phyloP scores from a whole-genome alignment of 2,888 invertebrate genomes.

The Eupithecia dodoneata region DNA sequence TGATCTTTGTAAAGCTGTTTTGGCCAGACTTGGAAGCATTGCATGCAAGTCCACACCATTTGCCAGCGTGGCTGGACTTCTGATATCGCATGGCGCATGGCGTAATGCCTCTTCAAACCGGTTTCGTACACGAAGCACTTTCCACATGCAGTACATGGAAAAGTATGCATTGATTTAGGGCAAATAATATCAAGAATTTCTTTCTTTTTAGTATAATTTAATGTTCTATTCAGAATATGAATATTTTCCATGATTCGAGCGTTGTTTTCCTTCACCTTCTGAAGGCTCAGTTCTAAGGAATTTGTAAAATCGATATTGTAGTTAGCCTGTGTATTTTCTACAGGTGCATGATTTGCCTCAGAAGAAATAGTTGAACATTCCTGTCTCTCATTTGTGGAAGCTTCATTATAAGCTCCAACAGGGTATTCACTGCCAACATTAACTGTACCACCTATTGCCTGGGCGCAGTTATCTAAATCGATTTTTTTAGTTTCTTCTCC shows the following conservation, averaged over 20 bases:
- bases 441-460: slow-evolving; percentile 48
- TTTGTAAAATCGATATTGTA: slow-evolving; percentile 46
- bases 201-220: slow-evolving; percentile 77
- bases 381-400: slow-evolving; percentile 14
- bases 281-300: slow-evolving; percentile 73
- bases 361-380: slow-evolving; percentile 9
- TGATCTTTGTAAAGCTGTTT: slow-evolving; percentile 55
- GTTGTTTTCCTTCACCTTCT: slow-evolving; percentile 79
- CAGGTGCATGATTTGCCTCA: background rate
- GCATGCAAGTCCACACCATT: slow-evolving; percentile 78
- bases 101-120: slow-evolving; percentile 72
- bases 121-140: slow-evolving; percentile 79
- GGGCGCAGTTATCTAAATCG: slow-evolving; percentile 70
- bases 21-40: slow-evolving; percentile 81
- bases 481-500: slow-evolving; percentile 62
- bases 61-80: slow-evolving; percentile 74
- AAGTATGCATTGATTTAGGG: slow-evolving; percentile 66
- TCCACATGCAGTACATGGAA: slow-evolving; percentile 74
- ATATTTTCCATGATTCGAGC: slow-evolving; percentile 80
- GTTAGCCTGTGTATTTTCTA: slow-evolving; percentile 9
- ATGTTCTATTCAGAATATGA: slow-evolving; percentile 73
- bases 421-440: slow-evolving; percentile 12
- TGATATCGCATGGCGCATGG: slow-evolving; percentile 65
- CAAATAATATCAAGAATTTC: slow-evolving; percentile 68
- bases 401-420: background rate